Evolutionary conservation across 2,888 invertebrate genomes (phyloP).

Genomic region (Patella ulyssiponensis): DNA sequence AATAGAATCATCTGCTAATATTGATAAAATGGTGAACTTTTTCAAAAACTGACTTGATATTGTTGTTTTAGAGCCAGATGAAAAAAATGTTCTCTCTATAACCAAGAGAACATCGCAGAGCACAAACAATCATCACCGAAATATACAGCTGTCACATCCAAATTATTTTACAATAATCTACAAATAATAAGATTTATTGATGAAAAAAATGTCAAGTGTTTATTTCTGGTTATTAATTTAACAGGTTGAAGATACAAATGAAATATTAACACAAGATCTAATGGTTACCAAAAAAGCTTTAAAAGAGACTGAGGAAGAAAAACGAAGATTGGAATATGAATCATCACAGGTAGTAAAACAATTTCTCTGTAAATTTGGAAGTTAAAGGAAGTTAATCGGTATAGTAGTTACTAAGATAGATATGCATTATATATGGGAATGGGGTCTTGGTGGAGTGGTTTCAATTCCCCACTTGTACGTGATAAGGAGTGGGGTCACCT

Average conservation of each 20-base stretch:
- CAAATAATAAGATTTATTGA: background rate
- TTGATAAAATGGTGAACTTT: too few species aligned
- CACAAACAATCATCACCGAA: background rate
- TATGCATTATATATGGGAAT: too few species aligned
- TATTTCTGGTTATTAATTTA: background rate
- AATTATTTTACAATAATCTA: background rate
- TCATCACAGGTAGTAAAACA: conserved; percentile 69
- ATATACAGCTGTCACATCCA: background rate
- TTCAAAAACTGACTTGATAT: too few species aligned
- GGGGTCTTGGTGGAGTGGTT: too few species aligned
- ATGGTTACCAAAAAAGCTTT: conserved; percentile 73
- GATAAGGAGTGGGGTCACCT: too few species aligned
- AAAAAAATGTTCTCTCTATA: background rate
- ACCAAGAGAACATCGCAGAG: background rate
- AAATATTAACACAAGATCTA: conserved; percentile 72
- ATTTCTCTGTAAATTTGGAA: too few species aligned
- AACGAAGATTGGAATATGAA: conserved; percentile 79
- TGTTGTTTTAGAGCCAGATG: too few species aligned
- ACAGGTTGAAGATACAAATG: conserved; percentile 74
- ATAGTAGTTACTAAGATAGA: too few species aligned
- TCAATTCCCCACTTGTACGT: too few species aligned
- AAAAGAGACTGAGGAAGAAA: conserved; percentile 83
- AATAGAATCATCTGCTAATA: too few species aligned
- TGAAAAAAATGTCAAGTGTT: background rate
- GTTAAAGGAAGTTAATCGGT: too few species aligned